Base-by-base conservation (phyloP, 2,888 invertebrate species). In the Norana najaformis region DNA sequence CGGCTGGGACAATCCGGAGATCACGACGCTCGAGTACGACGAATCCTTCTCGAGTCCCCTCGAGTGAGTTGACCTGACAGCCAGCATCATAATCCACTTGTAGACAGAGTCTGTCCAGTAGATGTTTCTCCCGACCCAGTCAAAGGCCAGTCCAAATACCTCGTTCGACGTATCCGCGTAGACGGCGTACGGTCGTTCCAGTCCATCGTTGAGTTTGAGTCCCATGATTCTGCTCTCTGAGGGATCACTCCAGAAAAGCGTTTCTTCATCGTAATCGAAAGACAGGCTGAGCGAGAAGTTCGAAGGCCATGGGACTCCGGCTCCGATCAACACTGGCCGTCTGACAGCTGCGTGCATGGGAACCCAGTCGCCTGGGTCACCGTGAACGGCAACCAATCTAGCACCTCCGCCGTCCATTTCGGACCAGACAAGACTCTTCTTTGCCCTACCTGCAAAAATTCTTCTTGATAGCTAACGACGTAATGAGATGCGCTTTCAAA, bases 71-170 rank as follows among this genome's bases (percentile, higher is more conserved):
- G 36, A 23, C 13, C 30, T 69, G 85, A 85, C 11, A 18, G 36
- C 85, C 85, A 85, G 35, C 85, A 85, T 85, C 85, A 36, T 36
- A 35, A 85, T 85, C 85, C 85, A 85, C 18, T 35, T 35, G 85
- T 85, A 85, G 20, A 35, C 36, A 36, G 36, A 16, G 85, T 85
- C 85, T 5, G 85, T 85, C 85, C 85, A 85, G 85, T 36, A 85
- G 85, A 85, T 36, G 14, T 85, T 85, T 18, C 85, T 85, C 23
- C 85, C 85, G 34, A 85, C 37, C 85, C 85, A 85, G 34, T 85
- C 85, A 35, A 85, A 85, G 36, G 85, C 35, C 85, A 85, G 3
- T 36, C 85, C 85, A 37, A 36, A 23, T 18, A 85, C 85, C 37
- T 85, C 85, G 36, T 35, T 35, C 85, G 85, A 85, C 11, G 85